These are phyloP conservation scores for Pipistrellus kuhlii DNA, from an alignment of 2,797 vertebrate genomes.

Conservation along the genomic window DNA sequence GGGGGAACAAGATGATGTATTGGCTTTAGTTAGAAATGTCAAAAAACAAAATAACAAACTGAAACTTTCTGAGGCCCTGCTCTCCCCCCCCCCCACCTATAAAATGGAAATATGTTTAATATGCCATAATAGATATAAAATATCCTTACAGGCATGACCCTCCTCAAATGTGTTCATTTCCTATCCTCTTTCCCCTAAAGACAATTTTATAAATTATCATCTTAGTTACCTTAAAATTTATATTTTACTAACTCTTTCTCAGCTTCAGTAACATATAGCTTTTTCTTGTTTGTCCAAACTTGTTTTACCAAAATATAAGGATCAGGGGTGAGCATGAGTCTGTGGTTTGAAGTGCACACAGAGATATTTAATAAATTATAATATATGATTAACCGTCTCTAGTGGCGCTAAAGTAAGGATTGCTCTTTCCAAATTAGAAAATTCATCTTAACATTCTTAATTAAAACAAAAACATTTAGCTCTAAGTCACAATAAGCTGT, in stretches of 20 bases:
- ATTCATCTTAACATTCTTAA: background rate
- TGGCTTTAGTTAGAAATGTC: background rate
- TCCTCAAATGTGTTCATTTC: background rate
- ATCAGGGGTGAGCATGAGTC: background rate
- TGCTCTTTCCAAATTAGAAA: conserved; percentile 30
- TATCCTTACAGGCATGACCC: background rate
- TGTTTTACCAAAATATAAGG: background rate
- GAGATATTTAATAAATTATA: background rate
- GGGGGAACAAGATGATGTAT: background rate
- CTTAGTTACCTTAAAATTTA: background rate
- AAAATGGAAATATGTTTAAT: background rate
- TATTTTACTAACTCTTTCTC: background rate
- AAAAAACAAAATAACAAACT: background rate
- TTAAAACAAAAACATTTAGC: background rate
- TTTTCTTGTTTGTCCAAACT: background rate
- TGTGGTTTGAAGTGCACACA: background rate
- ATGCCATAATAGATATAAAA: background rate
- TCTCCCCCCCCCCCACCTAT: background rate
- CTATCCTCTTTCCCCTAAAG: background rate
- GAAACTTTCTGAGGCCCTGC: background rate
- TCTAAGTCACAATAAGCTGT: background rate
- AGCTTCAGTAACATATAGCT: background rate
- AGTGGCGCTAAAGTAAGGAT: background rate
- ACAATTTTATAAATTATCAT: background rate
- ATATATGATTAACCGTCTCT: background rate